Conservation (phyloP, 2,888 invertebrate genomes). For the Portevinia maculata region DNA sequence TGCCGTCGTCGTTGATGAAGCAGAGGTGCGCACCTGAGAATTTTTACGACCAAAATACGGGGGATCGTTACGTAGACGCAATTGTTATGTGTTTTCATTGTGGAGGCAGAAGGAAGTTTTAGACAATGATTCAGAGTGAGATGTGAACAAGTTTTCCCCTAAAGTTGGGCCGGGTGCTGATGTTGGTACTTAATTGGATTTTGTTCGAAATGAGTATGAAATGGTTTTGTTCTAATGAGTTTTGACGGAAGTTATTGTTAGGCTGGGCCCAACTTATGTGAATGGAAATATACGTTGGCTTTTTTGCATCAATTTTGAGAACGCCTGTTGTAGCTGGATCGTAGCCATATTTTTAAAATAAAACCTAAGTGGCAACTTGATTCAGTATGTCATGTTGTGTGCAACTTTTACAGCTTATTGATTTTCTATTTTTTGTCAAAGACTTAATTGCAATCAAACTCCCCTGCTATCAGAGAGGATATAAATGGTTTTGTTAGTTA, state of each 20-base stretch:
- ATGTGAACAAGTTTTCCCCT: conserved; percentile 39
- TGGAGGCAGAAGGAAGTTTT: conserved; percentile 51
- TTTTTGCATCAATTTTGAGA: too few relatives aligned
- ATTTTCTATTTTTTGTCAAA: too few relatives aligned
- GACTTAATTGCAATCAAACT: too few relatives aligned
- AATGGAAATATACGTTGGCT: not conserved
- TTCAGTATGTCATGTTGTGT: too few relatives aligned
- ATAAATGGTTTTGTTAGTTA: too few relatives aligned
- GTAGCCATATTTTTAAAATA: too few relatives aligned
- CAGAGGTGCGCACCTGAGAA: conserved; percentile 69
- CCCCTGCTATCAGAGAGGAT: too few relatives aligned
- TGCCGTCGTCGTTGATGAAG: conserved; percentile 26
- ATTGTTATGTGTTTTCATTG: conserved; percentile 30
- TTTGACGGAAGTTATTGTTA: conserved; percentile 47
- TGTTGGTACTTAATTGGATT: conserved; percentile 32
- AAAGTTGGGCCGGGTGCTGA: not conserved
- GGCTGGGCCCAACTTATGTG: not conserved
- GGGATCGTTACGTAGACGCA: conserved; percentile 44
- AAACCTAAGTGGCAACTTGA: too few relatives aligned
- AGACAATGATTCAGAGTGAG: conserved; percentile 21
- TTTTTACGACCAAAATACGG: conserved; percentile 56
- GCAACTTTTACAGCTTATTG: too few relatives aligned
- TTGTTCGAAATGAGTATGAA: not conserved
- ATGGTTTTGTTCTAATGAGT: conserved; percentile 40
- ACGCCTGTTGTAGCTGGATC: too few relatives aligned